Evolutionary conservation across 1,140 invertebrate genomes (phyloP).

Genomic region (Drosophila simulans): DNA sequence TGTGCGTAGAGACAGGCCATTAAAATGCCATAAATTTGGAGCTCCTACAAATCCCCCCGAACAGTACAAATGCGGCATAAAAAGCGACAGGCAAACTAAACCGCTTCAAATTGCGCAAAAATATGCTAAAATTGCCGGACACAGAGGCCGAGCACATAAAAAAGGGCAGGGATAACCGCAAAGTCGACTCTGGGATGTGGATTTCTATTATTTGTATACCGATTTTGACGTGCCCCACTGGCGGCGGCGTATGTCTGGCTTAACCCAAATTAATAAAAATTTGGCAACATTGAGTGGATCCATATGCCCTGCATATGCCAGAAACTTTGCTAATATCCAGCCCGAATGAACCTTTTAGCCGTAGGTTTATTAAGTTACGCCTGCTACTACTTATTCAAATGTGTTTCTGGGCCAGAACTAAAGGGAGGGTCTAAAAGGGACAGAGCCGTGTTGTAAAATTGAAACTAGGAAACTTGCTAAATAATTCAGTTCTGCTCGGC

Average conservation of each 20-base stretch:
- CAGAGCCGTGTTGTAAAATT: constrained; percentile 52
- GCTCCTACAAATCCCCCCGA: constrained; percentile 63
- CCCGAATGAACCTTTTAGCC: constrained; percentile 63
- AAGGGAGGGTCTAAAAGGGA: constrained; percentile 25
- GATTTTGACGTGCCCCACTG: constrained; percentile 43
- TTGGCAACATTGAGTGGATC: constrained; percentile 63
- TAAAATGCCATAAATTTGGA: constrained; percentile 77
- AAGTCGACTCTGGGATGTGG: constrained; percentile 24
- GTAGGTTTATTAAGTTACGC: constrained; percentile 68
- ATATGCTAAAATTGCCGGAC: constrained; percentile 68
- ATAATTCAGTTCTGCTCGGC: constrained; percentile 62
- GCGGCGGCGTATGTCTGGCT: constrained; percentile 54
- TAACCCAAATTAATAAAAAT: constrained; percentile 81
- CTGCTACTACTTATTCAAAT: constrained; percentile 68
- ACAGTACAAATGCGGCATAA: constrained; percentile 23
- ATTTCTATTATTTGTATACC: constrained; percentile 51
- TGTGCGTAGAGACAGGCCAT: constrained; percentile 60
- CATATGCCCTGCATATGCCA: constrained; percentile 60
- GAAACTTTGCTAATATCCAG: constrained; percentile 60
- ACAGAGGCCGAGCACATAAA: constrained; percentile 33
- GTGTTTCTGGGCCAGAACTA: constrained; percentile 31
- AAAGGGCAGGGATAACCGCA: constrained; percentile 31
- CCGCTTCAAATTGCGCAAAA: constrained; percentile 76
- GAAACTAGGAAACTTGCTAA: constrained; percentile 79
- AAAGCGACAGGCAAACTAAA: constrained; percentile 59